Evolutionary conservation across 2,888 invertebrate species (phyloP), one percentile per base, ranked within the genome.

Genomic region (Anoncus sp.): DNA sequence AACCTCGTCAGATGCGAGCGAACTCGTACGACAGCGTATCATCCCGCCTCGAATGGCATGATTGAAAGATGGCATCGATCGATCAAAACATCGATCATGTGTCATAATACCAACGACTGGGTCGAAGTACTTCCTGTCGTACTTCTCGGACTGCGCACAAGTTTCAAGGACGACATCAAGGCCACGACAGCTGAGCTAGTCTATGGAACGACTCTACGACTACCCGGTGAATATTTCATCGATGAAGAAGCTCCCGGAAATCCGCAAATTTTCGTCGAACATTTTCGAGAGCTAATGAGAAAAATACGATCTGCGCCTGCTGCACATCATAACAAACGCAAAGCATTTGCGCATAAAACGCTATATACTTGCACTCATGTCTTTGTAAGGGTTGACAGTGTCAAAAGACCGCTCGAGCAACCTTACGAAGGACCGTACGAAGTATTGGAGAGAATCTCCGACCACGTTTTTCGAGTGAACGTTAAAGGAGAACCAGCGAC

Each of bases 31-130:
- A 87, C 89, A 0, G 80, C 88, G 12, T 90, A 90, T 76, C 89
- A 91, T 74, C 87, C 91, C 27, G 83, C 86, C 51, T 80, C 88
- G 0, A 91, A 92, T 66, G 91, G 90, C 0, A 83, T 91, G 65
- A 85, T 92, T 3, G 91, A 92, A 77, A 80, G 91, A 4, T 87
- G 89, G 70, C 92, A 92, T 77, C 81, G 91, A 1, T 85, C 86
- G 7, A 78, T 92, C 63, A 92, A 91, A 82, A 84, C 90, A 0
- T 88, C 92, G 0, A 76, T 90, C 22, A 86, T 69, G 69, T 84
- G 85, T 67, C 83, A 86, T 35, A 70, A 75, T 2, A 72, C 53
- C 5, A 65, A 57, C 1, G 51, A 85, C 20, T 69, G 73, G 53
- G 14, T 57, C 12, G 70, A 74, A 3, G 31, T 70, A n/a, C 63